Base-by-base conservation (phyloP, 1,140 invertebrate genomes). In the Drosophila biarmipes region DNA sequence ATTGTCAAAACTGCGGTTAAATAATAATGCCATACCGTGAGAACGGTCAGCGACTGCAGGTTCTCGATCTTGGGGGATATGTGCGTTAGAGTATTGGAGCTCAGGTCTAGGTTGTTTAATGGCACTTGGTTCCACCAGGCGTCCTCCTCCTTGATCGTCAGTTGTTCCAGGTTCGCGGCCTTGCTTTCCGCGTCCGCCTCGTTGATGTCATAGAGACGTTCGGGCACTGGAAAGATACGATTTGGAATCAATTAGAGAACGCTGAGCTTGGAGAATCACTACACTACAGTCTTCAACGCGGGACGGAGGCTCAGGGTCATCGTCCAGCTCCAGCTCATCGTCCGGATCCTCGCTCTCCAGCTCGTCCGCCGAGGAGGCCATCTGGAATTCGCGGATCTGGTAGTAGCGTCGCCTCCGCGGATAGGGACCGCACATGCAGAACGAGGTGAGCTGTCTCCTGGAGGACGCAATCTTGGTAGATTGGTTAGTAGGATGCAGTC, bases 91-190 rank as follows among this genome's bases (percentile, higher is more conserved):
- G 93, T 93, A 89, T 98, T 98, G 4, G 95, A 97, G 69, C 96
- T 96, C 34, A 98, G 92, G 89, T 98, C 96, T 55, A 98, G 93
- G 80, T 95, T 95, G 49, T 94, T 96, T 5, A 98, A 92, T 2
- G 96, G 94, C 71, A 96, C 95, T 80, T 96, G 94, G 90, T 97
- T 96, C 97, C 97, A 98, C 97, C 97, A 98, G 46, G 94, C 94
- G 59, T 94, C 94, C 42, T 93, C 93, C 35, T 94, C 94, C 40
- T 95, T 94, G 21, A 92, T 75, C 1, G 84, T 82, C n/a, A 91
- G 80, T 42, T 92, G 91, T 67, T 95, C 93, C 73, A 96, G 95
- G 82, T 96, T 95, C 8, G 96, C 92, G 93, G 80, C 95, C 35
- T 84, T 89, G 84, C 89, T 95, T 93, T 92, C 95, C 92, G 86